Evolutionary conservation across 2,113 vertebrate species (phyloP).

Genomic region (Colaptes auratus): DNA sequence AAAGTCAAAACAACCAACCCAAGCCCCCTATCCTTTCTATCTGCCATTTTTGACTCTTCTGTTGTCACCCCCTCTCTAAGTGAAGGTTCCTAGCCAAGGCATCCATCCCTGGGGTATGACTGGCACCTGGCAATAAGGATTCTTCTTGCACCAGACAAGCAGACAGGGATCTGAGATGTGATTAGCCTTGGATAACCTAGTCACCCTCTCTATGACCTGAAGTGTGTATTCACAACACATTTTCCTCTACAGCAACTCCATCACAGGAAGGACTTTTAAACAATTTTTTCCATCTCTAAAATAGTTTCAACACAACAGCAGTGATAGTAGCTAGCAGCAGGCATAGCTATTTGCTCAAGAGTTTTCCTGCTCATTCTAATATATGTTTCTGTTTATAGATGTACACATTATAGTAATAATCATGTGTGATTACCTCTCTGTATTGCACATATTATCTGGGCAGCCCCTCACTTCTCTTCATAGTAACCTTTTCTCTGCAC

Average conservation of each 20-base stretch:
- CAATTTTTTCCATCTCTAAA: not conserved
- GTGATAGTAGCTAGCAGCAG: not conserved
- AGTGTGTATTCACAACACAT: not conserved
- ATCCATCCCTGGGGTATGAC: not conserved
- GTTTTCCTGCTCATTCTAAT: conserved; percentile 15
- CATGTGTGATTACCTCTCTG: not conserved
- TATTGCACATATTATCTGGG: not conserved
- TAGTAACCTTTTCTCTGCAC: not conserved
- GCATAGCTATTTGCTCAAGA: not conserved
- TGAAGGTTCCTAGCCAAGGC: not conserved
- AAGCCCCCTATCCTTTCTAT: not conserved
- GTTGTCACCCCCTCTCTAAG: not conserved
- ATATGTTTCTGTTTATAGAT: not conserved
- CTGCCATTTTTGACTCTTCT: not conserved
- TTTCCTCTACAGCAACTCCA: not conserved
- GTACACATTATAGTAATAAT: not conserved
- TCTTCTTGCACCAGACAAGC: not conserved
- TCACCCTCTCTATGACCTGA: not conserved
- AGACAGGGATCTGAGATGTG: not conserved
- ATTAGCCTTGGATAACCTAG: not conserved
- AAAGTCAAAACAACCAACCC: too few relatives aligned
- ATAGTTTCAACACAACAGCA: not conserved
- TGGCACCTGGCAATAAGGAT: fast-evolving
- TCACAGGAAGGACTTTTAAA: not conserved
- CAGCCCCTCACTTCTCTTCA: not conserved